These are phyloP conservation scores for Mohoua ochrocephala DNA, from an alignment of 2,113 vertebrate species.

Conservation along the genomic window DNA sequence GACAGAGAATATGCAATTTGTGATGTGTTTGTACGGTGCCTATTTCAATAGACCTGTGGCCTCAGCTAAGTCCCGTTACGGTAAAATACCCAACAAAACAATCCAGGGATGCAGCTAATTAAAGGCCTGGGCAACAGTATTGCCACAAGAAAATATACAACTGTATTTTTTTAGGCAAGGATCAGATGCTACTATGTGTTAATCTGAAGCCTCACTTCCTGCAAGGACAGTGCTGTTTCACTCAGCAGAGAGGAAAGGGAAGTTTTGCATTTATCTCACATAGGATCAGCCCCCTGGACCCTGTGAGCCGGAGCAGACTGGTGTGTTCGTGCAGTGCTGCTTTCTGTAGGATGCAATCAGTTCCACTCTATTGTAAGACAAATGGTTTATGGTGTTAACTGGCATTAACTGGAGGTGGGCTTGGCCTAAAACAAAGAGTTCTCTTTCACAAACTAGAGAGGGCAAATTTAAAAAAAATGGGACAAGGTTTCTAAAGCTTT, in stretches of 20 bases:
- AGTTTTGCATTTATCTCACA: not conserved
- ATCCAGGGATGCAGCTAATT: not conserved
- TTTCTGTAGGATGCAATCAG: not conserved
- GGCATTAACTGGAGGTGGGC: not conserved
- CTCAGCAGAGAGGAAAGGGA: slow-evolving; percentile 18
- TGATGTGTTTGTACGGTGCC: not conserved
- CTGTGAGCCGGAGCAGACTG: not conserved
- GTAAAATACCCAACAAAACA: not conserved
- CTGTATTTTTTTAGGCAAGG: not conserved
- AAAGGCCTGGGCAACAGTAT: not conserved
- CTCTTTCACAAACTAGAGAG: not conserved
- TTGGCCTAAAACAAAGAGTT: not conserved
- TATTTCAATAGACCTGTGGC: not conserved
- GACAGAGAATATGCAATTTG: not conserved
- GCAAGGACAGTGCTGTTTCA: not conserved
- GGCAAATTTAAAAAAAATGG: accelerated
- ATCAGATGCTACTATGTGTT: not conserved
- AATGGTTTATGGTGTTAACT: not conserved
- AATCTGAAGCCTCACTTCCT: slow-evolving; percentile 8
- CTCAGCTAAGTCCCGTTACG: not conserved
- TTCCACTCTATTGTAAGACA: not conserved
- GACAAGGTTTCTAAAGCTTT: not conserved
- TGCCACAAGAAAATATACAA: not conserved
- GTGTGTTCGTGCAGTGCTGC: not conserved
- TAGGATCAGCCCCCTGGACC: not conserved